Evolutionary conservation across 2,113 vertebrate genomes (phyloP), one percentile per base, ranked within the genome.

Genomic region (Hyaena hyaena): DNA sequence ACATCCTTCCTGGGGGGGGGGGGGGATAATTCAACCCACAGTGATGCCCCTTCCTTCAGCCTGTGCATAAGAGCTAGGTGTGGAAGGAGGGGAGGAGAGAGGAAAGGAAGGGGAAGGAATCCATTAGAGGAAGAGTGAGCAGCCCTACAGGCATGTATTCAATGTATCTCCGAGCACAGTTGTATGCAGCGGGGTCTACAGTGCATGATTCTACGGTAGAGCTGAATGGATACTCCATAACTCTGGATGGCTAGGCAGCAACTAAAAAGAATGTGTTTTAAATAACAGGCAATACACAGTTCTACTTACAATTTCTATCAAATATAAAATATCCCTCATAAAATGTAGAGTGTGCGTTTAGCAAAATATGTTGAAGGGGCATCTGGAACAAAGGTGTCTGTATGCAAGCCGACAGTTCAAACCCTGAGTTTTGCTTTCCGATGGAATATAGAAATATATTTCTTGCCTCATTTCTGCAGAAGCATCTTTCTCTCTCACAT

Each of bases 161-260:
- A 15, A 2, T 4, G 6, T 16, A 4, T 7, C 58, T 66, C 4
- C 5, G 71, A 58, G 31, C 69, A 39, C 63, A 68, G 24, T 6
- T 8, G n/a, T 33, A 14, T 0, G 1, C 0, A 39, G 6, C 0
- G 2, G n/a, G 45, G 8, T 19, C 39, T 23, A 43, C 0, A 0
- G 3, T 35, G 73, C 24, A 15, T 7, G 5, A n/a, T 74, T 33
- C 66, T 31, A 10, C 11, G 50, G 4, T 28, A 23, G 0, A 9
- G 1, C 14, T 43, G 53, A 35, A 73, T 5, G 26, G 43, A 24
- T 12, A 31, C 11, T 1, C 26, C 19, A 0, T 58, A 33, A 66
- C 28, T 58, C 4, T 1, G 8, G 14, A 6, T 16, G 61, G 65
- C 21, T 24, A 35, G 3, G 15, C n/a, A 83, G 50, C 35, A 63